Evolutionary conservation across 2,113 vertebrate genomes (phyloP).

Genomic region (Ginglymostoma cirratum): DNA sequence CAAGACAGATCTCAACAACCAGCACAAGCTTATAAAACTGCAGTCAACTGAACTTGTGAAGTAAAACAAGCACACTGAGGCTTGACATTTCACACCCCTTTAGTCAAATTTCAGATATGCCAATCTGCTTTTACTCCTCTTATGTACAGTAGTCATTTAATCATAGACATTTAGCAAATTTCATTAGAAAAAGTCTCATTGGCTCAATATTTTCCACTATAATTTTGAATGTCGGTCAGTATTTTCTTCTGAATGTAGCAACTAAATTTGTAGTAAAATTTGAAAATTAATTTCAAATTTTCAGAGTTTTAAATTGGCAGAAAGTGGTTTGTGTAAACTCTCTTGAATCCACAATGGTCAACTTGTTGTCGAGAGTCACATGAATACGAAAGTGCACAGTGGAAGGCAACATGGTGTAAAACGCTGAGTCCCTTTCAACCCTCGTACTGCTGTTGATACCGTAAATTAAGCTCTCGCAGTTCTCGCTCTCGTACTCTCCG

Average conservation of each 20-base stretch:
- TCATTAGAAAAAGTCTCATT: constrained; percentile 9
- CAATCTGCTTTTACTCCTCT: constrained; percentile 12
- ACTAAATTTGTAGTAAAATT: not conserved
- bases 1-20: not conserved
- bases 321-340: constrained; percentile 6
- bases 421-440: constrained; percentile 58
- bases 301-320: not conserved
- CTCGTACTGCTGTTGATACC: constrained; percentile 92
- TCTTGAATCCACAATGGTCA: not conserved
- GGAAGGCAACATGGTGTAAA: not conserved
- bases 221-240: not conserved
- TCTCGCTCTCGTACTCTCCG: constrained; percentile 87
- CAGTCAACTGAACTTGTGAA: not conserved
- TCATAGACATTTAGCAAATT: constrained; percentile 3
- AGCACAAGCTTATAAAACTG: not conserved
- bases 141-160: constrained; percentile 18
- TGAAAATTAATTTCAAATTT: not conserved
- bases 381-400: constrained; percentile 20
- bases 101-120: not conserved
- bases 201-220: constrained; percentile 31
- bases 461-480: constrained; percentile 86
- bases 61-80: not conserved
- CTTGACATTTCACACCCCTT: not conserved
- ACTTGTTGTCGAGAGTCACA: not conserved
- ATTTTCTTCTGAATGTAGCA: not conserved